Evolutionary conservation across 2,797 vertebrate species (phyloP).

Genomic region (Iguana delicatissima): DNA sequence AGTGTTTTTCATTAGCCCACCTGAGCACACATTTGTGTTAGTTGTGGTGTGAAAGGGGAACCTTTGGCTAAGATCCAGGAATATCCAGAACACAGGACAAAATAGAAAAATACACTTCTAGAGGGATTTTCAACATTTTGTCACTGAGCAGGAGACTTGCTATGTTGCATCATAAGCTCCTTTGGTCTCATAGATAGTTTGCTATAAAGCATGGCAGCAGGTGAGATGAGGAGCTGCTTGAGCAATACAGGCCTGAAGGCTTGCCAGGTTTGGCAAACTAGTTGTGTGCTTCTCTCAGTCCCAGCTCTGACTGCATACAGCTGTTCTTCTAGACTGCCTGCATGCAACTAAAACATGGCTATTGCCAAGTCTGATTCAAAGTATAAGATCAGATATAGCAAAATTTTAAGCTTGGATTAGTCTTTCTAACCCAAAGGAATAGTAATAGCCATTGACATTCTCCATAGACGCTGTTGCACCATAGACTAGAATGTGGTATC

Average conservation of each 20-base stretch:
- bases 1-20: background rate
- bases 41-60: background rate
- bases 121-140: background rate
- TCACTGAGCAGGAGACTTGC: too few species aligned
- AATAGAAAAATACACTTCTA: background rate
- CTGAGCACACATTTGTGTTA: background rate
- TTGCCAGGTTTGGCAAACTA: background rate
- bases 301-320: too few species aligned
- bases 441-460: background rate
- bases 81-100: background rate
- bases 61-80: background rate
- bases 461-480: background rate
- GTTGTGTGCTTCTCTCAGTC: background rate
- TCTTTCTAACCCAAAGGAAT: background rate
- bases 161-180: background rate
- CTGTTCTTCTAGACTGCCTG: background rate
- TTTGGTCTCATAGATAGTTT: background rate
- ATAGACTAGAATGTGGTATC: background rate
- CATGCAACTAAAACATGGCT: too few species aligned
- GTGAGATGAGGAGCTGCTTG: background rate
- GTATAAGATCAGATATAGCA: background rate
- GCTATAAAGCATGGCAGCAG: too few species aligned
- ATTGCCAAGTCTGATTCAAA: background rate
- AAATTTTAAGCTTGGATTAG: background rate
- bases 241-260: background rate